Evolutionary conservation across 2,888 invertebrate genomes (phyloP), one percentile per base, ranked within the genome.

Genomic region (Leptopilina drosophilae): DNA sequence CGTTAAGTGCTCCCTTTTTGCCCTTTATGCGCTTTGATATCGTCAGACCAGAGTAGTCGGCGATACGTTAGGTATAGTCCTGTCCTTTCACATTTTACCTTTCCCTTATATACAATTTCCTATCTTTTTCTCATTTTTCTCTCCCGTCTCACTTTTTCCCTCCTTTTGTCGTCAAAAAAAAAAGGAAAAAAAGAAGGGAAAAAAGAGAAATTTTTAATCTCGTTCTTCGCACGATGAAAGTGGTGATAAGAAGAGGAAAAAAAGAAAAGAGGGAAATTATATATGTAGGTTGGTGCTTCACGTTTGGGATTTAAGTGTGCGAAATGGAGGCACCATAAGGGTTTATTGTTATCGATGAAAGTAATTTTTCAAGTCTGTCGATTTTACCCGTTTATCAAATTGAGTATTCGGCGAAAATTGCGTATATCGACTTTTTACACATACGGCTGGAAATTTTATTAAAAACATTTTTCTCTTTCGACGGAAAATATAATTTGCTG

Each of bases 211-310:
- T 33, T 87, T 87, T 88, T 87, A 88, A 86, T 88, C 87, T 88
- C 87, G 87, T 88, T 88, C 87, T 87, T 86, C 83, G 82, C 83
- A 82, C 82, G 84, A 85, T 82, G 85, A 81, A 85, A 86, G 87
- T 87, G 87, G 85, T 87, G 87, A 84, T 83, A 84, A 87, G 87
- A 83, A 83, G 33, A 33, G 33, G 5, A 33, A 33, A 33, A 33
- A 33, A 33, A 33, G 33, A 5, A 33, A 33, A 33, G 33, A 82
- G 64, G 81, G 53, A 26, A 73, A 56, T 73, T 33, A 33, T 33
- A 33, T 73, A 56, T 56, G 26, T 26, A 73, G 73, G 73, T 73
- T 26, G 26, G 73, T 56, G n/a, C 59, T 33, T 33, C 33, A 33
- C 33, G 33, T 33, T 15, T 12, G 26, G 56, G 49, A 69, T 73